Evolutionary conservation across 1,140 invertebrate species (phyloP).

Genomic region (Batillaria attramentaria): DNA sequence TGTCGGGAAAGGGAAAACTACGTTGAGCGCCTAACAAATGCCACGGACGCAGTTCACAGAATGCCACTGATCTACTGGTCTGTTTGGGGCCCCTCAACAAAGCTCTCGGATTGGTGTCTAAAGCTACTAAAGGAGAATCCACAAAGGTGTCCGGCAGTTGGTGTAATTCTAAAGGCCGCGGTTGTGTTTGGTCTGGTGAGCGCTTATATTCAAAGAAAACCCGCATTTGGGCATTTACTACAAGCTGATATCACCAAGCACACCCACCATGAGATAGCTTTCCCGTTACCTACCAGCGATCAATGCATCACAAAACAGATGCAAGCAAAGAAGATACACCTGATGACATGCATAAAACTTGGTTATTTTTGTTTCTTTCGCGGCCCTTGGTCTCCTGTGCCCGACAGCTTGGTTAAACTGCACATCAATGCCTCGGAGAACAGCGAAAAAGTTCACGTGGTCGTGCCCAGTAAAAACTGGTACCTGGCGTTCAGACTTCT

Average conservation of each 20-base stretch:
- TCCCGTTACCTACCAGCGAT: background rate
- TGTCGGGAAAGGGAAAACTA: background rate
- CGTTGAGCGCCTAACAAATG: background rate
- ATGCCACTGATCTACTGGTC: conserved; percentile 19
- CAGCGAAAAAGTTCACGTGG: background rate
- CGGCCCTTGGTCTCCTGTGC: background rate
- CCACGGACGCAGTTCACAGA: background rate
- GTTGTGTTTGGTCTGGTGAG: background rate
- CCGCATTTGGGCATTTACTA: background rate
- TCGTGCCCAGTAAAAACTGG: background rate
- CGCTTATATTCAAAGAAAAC: background rate
- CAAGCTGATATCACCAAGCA: too few relatives aligned
- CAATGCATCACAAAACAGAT: background rate
- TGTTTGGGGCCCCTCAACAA: background rate
- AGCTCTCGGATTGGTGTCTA: conserved; percentile 8
- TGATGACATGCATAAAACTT: background rate
- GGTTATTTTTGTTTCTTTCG: background rate
- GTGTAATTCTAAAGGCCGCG: background rate
- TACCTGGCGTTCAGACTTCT: conserved; percentile 11
- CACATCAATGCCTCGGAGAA: too few relatives aligned
- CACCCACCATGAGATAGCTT: background rate
- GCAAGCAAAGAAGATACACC: background rate
- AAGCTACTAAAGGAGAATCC: background rate
- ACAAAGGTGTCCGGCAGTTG: background rate
- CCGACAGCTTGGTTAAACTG: background rate